These are phyloP conservation scores for Oreochromis grahami DNA, from an alignment of 2,797 vertebrate genomes.

Conservation along the genomic window DNA sequence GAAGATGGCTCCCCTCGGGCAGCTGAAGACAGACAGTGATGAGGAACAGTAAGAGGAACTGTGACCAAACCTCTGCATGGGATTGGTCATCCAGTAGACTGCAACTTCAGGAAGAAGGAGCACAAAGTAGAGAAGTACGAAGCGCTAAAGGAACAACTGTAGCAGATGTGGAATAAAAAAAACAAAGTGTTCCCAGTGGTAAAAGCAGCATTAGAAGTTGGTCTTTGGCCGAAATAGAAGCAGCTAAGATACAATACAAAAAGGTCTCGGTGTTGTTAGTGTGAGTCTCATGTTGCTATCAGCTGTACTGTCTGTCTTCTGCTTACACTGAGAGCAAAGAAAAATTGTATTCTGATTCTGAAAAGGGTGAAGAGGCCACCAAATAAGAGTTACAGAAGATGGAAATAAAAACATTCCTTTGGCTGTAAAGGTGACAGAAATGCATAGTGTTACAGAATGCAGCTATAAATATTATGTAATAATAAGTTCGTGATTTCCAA, in stretches of 20 bases:
- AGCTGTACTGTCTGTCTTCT: not conserved
- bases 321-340: not conserved
- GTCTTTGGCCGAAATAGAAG: fast-evolving
- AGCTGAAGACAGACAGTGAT: not conserved
- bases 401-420: not conserved
- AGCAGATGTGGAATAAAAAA: not conserved
- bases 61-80: not conserved
- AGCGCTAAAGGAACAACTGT: not conserved
- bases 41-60: not conserved
- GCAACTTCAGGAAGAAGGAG: not conserved
- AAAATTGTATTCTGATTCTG: not conserved
- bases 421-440: not conserved
- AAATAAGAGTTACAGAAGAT: not conserved
- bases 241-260: not conserved
- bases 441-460: not conserved
- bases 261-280: not conserved
- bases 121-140: fast-evolving
- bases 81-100: not conserved
- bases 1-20: not conserved
- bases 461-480: not conserved
- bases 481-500: not conserved
- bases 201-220: not conserved
- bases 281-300: not conserved
- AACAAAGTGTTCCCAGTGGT: not conserved
- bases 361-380: not conserved